Percentiles rank a stretch among this genome's conserved stretches.
These are phyloP conservation scores for Phymastichus coffea DNA, from an alignment of 1,140 invertebrate genomes.

Conservation along the genomic window DNA sequence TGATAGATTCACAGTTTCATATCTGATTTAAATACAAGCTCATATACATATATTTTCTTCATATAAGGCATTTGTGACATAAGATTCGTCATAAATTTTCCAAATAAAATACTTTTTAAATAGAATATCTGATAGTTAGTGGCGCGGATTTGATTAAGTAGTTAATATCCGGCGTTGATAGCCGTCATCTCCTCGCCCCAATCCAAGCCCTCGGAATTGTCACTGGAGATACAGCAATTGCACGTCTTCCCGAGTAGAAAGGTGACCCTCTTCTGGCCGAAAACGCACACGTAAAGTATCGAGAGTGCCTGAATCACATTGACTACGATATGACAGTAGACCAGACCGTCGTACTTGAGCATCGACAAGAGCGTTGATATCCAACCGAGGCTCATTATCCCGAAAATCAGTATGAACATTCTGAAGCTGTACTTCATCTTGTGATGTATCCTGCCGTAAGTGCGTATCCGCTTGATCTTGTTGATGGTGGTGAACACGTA, in stretches of 20 bases:
- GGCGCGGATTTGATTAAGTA: too few relatives aligned
- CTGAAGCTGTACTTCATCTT: conserved; percentile 82
- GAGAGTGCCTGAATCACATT: conserved; percentile 73
- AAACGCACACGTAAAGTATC: conserved; percentile 73
- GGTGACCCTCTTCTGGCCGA: conserved; percentile 73
- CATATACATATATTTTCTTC: too few relatives aligned
- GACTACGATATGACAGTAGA: conserved; percentile 72
- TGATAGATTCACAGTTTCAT: too few relatives aligned
- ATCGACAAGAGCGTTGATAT: conserved; percentile 73
- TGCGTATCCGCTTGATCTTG: conserved; percentile 74
- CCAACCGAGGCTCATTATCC: conserved; percentile 73
- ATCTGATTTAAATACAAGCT: too few relatives aligned
- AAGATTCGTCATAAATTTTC: too few relatives aligned
- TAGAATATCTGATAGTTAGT: too few relatives aligned
- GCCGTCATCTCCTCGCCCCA: conserved; percentile 86
- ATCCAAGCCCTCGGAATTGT: conserved; percentile 64
- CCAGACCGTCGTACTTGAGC: conserved; percentile 67
- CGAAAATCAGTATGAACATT: conserved; percentile 73
- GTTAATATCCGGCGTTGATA: conserved; percentile 72
- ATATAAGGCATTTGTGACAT: too few relatives aligned
- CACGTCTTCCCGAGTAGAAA: conserved; percentile 76
- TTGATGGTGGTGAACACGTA: conserved; percentile 78
- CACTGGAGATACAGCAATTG: conserved; percentile 61
- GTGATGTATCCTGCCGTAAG: conserved; percentile 80
- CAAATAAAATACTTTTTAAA: too few relatives aligned